Conservation (phyloP, 2,888 invertebrate genomes). For the Augochlorella aurata region DNA sequence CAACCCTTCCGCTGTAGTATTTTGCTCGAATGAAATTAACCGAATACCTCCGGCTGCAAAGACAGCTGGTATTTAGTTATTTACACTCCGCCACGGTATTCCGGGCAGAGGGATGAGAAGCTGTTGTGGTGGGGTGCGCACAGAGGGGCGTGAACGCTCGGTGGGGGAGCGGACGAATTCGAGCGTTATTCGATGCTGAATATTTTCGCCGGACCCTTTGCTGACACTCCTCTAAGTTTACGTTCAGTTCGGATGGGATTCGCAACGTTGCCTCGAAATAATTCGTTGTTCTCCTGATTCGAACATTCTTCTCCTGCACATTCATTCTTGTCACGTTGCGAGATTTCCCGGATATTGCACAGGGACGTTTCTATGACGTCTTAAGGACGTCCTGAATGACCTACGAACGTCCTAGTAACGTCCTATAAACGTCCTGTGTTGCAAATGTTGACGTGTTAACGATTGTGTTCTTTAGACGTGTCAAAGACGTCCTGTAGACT, state of each 20-base stretch:
- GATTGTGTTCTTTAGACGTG: too few relatives aligned
- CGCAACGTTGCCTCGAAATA: background rate
- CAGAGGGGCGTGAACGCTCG: background rate
- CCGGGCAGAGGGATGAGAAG: background rate
- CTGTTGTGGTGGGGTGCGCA: too few relatives aligned
- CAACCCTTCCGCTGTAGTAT: conserved; percentile 34
- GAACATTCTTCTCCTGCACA: too few relatives aligned
- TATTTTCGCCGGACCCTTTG: background rate
- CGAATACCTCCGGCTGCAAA: conserved; percentile 18
- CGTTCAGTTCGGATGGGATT: background rate
- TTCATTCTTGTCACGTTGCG: too few relatives aligned
- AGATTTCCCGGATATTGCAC: too few relatives aligned
- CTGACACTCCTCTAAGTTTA: conserved; percentile 2
- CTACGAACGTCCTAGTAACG: too few relatives aligned
- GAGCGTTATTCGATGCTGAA: conserved; percentile 12
- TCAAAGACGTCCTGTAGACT: too few relatives aligned
- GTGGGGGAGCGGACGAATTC: background rate
- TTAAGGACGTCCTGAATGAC: too few relatives aligned
- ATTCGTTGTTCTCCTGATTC: conserved; percentile 4
- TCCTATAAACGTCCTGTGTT: too few relatives aligned
- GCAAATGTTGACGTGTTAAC: too few relatives aligned
- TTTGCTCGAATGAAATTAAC: conserved; percentile 42
- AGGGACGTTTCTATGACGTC: too few relatives aligned
- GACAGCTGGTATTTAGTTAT: conserved; percentile 18
- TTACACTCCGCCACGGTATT: background rate